Conservation (phyloP, 2,113 vertebrate genomes). For the Pelusios castaneus region DNA sequence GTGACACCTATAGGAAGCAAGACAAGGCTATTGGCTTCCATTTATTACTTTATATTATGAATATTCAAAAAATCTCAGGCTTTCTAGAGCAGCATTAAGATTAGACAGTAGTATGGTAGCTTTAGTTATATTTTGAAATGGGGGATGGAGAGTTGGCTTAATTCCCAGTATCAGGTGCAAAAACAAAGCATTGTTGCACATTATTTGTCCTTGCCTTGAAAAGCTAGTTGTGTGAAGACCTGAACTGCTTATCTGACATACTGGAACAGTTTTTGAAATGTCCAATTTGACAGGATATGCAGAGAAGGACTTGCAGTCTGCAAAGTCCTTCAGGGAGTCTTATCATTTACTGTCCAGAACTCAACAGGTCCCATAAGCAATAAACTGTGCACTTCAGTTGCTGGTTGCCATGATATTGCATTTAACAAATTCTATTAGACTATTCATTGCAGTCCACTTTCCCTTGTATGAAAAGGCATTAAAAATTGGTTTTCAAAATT, state of each 20-base stretch:
- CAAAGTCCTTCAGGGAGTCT: neutral
- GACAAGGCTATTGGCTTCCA: neutral
- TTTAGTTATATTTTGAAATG: neutral
- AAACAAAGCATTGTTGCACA: neutral
- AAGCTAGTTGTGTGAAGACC: slow-evolving; percentile 30
- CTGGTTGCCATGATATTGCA: neutral
- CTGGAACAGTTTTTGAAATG: neutral
- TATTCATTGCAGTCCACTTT: neutral
- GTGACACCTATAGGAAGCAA: neutral
- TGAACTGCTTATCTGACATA: slow-evolving; percentile 3
- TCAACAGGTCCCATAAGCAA: neutral
- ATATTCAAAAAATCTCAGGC: neutral
- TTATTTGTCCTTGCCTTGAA: neutral
- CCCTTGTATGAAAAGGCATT: neutral
- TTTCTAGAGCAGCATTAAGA: neutral
- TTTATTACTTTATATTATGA: neutral
- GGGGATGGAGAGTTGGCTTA: neutral
- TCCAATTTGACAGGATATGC: neutral
- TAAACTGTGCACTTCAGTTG: neutral
- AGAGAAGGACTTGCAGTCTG: neutral
- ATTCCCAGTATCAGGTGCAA: neutral
- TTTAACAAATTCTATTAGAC: neutral
- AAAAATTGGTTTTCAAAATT: neutral
- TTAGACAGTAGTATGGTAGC: neutral
- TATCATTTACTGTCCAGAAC: neutral